Evolutionary conservation across 2,888 invertebrate species (phyloP).

Genomic region (Plebejus argus): DNA sequence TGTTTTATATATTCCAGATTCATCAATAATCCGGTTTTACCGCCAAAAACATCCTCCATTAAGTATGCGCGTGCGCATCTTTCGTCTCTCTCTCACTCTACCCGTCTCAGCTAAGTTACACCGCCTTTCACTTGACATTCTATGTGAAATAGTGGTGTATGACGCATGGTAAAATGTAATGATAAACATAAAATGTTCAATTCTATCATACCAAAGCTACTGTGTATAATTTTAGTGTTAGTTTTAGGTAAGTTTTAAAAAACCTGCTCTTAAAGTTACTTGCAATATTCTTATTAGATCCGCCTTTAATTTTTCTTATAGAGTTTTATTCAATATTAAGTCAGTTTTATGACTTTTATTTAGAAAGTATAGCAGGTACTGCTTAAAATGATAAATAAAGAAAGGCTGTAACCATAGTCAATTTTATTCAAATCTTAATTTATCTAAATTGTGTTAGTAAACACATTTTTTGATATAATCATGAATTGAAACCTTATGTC

Average conservation of each 20-base stretch:
- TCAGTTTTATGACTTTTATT: not conserved
- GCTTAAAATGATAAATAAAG: not conserved
- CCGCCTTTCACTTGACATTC: slow-evolving; percentile 66
- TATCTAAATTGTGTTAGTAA: not conserved
- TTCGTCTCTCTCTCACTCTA: slow-evolving; percentile 45
- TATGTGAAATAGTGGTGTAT: not conserved
- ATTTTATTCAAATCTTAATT: not conserved
- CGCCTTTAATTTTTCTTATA: not conserved
- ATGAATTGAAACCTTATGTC: not conserved
- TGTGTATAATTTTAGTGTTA: slow-evolving; percentile 57
- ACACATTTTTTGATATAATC: not conserved
- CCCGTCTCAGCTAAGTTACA: slow-evolving; percentile 53
- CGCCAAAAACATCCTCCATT: slow-evolving; percentile 37
- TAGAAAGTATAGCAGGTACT: not conserved
- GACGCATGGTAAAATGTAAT: slow-evolving; percentile 42
- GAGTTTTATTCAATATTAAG: not conserved
- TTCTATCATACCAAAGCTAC: slow-evolving; percentile 60
- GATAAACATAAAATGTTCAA: slow-evolving; percentile 51
- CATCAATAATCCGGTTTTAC: slow-evolving; percentile 34
- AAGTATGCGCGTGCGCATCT: slow-evolving; percentile 30
- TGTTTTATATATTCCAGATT: slow-evolving; percentile 11
- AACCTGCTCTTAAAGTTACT: too few species aligned
- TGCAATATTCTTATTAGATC: not conserved
- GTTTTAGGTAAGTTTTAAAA: slow-evolving; percentile 52
- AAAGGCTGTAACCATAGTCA: not conserved